Evolutionary conservation across 2,888 invertebrate species (phyloP).

Genomic region (Pseudeuparius sepicola): DNA sequence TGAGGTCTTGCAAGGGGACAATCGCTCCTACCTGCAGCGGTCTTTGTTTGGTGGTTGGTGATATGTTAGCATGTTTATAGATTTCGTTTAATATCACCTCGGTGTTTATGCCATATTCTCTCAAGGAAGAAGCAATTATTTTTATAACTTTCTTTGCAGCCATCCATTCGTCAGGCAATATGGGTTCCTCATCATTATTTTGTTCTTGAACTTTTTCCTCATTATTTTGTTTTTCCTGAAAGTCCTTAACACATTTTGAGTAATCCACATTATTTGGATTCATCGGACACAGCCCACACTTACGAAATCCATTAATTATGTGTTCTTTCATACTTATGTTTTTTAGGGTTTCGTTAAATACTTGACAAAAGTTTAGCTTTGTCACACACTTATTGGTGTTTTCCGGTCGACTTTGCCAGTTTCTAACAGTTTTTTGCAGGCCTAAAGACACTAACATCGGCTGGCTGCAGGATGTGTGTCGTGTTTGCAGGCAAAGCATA

Average conservation of each 20-base stretch:
- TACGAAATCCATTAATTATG: constrained; percentile 11
- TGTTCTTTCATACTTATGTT: constrained; percentile 3
- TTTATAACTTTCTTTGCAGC: constrained; percentile 2
- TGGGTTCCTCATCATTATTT: constrained; percentile 5
- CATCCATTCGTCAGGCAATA: constrained; percentile 5
- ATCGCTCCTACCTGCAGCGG: no score
- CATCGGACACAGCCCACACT: constrained; percentile 11
- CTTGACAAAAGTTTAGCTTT: constrained; percentile 6
- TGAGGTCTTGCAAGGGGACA: no score
- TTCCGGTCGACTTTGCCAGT: no score
- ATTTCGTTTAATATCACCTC: constrained; percentile 9
- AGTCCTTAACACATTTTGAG: constrained; percentile 11
- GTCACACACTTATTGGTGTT: no score
- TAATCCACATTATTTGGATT: constrained; percentile 12
- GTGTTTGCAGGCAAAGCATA: no score
- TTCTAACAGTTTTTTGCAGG: no score
- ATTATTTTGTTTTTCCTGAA: no score
- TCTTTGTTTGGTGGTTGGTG: no score
- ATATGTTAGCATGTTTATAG: no score
- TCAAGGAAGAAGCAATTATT: constrained; percentile 5
- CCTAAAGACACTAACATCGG: no score
- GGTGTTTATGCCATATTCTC: constrained; percentile 9
- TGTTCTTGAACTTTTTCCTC: constrained; percentile 3
- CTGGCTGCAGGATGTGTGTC: no score
- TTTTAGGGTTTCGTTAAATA: constrained; percentile 1